A percentile compares a stretch with the other conserved stretches of the same genome.
These are phyloP conservation scores for Turritopsis rubra DNA, from an alignment of 30 jellyfish, hydroid and myxozoan genomes.

Conservation along the genomic window DNA sequence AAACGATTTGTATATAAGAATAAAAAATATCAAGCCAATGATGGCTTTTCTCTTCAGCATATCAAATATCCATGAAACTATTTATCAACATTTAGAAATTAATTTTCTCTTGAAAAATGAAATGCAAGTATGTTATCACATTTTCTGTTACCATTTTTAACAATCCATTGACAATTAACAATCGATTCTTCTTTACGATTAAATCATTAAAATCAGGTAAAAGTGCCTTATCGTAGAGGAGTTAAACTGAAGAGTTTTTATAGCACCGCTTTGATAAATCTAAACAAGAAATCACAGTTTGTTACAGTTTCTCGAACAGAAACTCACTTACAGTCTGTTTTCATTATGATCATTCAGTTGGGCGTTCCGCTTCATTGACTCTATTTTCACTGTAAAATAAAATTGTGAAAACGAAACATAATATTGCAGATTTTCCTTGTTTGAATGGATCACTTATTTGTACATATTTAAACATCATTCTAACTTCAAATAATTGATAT, in stretches of 20 bases:
- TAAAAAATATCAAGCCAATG: neutral
- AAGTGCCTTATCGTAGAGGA: too few relatives aligned
- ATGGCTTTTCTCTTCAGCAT: neutral
- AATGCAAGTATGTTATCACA: neutral
- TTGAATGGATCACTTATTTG: too few relatives aligned
- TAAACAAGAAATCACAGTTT: neutral
- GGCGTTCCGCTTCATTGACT: neutral
- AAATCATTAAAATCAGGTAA: too few relatives aligned
- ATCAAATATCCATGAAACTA: neutral
- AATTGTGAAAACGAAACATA: neutral
- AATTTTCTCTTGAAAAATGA: neutral
- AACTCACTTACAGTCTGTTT: neutral
- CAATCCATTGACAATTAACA: neutral
- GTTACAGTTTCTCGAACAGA: neutral
- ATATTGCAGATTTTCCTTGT: neutral
- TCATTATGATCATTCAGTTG: neutral
- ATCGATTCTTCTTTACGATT: neutral
- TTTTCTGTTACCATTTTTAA: neutral
- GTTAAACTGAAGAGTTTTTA: neutral
- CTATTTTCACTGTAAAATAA: neutral
- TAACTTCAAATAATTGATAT: too few relatives aligned
- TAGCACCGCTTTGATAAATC: neutral
- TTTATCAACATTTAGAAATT: neutral
- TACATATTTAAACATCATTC: too few relatives aligned
- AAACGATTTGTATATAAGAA: neutral